phyloP scores from a whole-genome alignment of 1,140 invertebrate species.

The Aphelenchoides avenae region DNA sequence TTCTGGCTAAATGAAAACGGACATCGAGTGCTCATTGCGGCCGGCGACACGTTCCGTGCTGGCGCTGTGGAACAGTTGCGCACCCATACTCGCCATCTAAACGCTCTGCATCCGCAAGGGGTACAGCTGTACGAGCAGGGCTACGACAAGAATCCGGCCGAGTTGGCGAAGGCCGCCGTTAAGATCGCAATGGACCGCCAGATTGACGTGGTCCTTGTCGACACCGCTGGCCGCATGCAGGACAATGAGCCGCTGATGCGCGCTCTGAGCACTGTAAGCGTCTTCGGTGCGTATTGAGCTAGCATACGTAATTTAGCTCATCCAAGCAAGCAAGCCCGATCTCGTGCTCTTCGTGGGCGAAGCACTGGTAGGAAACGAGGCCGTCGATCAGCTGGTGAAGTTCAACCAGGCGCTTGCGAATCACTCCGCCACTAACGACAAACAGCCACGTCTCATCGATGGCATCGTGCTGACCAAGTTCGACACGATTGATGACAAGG shows the following conservation, averaged over 20 bases:
- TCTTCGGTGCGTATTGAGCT: constrained; percentile 3
- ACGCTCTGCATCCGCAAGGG: constrained; percentile 84
- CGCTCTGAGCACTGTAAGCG: constrained; percentile 73
- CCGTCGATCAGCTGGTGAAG: constrained; percentile 95
- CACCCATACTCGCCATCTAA: constrained; percentile 87
- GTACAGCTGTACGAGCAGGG: constrained; percentile 95
- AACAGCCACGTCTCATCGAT: constrained; percentile 77
- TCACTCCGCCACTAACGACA: constrained; percentile 66
- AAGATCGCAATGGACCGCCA: constrained; percentile 73
- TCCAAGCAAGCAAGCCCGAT: constrained; percentile 89
- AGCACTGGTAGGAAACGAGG: constrained; percentile 96
- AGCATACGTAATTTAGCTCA: constrained; percentile 62
- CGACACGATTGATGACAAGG: constrained; percentile 98
- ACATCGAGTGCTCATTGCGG: constrained; percentile 90
- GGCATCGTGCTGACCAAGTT: constrained; percentile 97
- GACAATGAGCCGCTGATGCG: constrained; percentile 98
- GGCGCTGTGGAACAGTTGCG: constrained; percentile 96
- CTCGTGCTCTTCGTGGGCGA: constrained; percentile 97
- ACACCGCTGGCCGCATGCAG: constrained; percentile 98
- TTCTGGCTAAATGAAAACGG: constrained; percentile 99
- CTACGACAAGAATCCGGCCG: constrained; percentile 95
- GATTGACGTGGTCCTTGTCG: constrained; percentile 88
- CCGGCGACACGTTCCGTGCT: constrained; percentile 97
- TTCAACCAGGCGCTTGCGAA: constrained; percentile 87
- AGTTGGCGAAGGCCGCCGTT: constrained; percentile 93